Conservation (phyloP, 2,113 vertebrate genomes). For the Podilymbus podiceps region DNA sequence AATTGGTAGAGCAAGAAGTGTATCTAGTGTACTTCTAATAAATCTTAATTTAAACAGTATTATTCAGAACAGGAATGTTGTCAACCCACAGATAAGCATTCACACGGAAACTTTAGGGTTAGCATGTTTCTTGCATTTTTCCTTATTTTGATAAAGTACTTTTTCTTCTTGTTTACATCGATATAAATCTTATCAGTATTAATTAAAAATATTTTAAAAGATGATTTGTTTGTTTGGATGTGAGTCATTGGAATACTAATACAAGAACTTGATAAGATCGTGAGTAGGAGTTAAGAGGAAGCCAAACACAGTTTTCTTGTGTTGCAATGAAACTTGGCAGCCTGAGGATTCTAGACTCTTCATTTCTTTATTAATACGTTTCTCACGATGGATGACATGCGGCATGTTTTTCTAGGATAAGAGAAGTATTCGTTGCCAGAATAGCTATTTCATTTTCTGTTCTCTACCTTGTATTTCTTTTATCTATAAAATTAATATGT, state of each 20-base stretch:
- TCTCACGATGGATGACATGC: background rate
- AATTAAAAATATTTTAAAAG: slow-evolving; percentile 12
- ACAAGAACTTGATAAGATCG: slow-evolving; percentile 21
- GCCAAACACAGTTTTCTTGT: background rate
- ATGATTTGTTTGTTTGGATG: slow-evolving; percentile 7
- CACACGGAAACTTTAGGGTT: background rate
- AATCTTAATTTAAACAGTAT: background rate
- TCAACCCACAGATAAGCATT: background rate
- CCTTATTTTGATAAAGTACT: background rate
- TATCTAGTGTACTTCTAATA: background rate
- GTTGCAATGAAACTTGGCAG: slow-evolving; percentile 3
- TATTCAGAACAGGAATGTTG: background rate
- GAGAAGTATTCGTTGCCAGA: background rate
- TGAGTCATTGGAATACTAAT: slow-evolving; percentile 54
- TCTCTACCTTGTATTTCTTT: background rate
- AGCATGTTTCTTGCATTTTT: background rate
- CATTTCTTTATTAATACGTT: slow-evolving; percentile 44
- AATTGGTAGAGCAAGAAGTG: background rate
- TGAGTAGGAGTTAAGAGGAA: slow-evolving; percentile 43
- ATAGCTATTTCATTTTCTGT: background rate
- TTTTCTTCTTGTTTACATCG: background rate
- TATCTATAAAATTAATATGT: background rate
- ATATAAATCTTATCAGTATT: background rate
- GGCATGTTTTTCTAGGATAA: slow-evolving; percentile 2
- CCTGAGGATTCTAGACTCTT: background rate